Conservation (phyloP, 2,113 vertebrate species). For the Hippocampus barbouri region DNA sequence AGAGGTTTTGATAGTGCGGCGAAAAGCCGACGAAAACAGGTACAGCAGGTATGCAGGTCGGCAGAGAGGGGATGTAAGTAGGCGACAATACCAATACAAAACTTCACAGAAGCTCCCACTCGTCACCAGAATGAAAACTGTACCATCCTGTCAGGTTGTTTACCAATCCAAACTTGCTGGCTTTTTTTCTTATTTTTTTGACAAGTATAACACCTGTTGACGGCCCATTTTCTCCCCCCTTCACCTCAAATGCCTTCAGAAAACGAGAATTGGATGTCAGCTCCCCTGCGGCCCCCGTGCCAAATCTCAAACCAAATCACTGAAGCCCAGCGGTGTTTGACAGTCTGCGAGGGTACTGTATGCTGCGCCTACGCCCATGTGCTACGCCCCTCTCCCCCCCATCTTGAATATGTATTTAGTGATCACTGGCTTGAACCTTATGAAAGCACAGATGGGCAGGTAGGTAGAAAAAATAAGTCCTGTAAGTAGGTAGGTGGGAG, state of each 20-base stretch:
- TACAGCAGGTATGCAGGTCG: no score
- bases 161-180: slow-evolving; percentile 53
- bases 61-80: background rate
- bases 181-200: slow-evolving; percentile 31
- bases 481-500: background rate
- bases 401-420: slow-evolving; percentile 65
- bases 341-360: slow-evolving; percentile 61
- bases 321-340: slow-evolving; percentile 71
- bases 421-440: slow-evolving; percentile 37
- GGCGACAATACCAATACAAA: background rate
- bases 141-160: background rate
- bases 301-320: slow-evolving; percentile 76
- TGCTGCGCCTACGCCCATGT: slow-evolving; percentile 40
- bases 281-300: slow-evolving; percentile 59
- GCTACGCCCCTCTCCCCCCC: slow-evolving; percentile 38
- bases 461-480: background rate
- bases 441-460: background rate
- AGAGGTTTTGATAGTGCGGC: no score
- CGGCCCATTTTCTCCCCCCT: slow-evolving; percentile 60
- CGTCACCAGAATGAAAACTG: background rate
- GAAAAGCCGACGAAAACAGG: no score
- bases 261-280: slow-evolving; percentile 68
- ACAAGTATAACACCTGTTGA: slow-evolving; percentile 59
- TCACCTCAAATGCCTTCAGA: slow-evolving; percentile 59
- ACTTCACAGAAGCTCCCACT: background rate